A percentile compares a stretch with the other conserved stretches of the same genome.
Conservation (phyloP, 2,797 vertebrate genomes). For the Rhincodon typus region DNA sequence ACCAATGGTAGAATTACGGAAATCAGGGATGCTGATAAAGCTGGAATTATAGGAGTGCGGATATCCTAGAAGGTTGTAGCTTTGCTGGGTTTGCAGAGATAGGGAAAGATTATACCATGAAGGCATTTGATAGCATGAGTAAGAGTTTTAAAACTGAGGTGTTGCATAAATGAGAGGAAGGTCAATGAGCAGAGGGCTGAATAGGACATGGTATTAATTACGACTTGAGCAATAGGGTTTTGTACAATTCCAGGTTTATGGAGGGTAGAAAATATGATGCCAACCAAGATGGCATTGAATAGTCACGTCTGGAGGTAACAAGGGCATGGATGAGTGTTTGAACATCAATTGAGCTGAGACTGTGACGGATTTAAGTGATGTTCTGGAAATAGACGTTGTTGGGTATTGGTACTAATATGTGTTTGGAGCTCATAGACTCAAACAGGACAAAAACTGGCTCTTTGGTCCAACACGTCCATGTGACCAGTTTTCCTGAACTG, state of each 20-base stretch:
- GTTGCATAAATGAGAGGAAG: background rate
- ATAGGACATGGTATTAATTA: background rate
- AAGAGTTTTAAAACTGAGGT: background rate
- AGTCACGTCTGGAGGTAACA: background rate
- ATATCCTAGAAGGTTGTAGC: background rate
- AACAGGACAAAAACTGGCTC: no score
- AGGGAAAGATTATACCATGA: no score
- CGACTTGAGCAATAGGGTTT: background rate
- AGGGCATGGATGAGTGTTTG: background rate
- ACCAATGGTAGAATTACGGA: background rate
- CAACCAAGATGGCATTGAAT: background rate
- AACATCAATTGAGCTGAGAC: background rate
- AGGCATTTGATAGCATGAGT: background rate
- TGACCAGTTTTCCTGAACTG: no score
- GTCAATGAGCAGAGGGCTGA: background rate
- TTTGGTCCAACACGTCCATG: no score
- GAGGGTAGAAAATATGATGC: background rate
- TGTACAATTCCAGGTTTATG: background rate
- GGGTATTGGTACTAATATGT: background rate
- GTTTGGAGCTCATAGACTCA: no score
- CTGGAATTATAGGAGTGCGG: background rate
- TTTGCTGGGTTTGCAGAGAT: background rate
- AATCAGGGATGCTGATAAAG: background rate
- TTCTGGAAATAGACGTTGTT: background rate
- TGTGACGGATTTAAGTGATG: background rate